Conservation (phyloP, 2,113 vertebrate species). For the Ceuthmochares aereus region DNA sequence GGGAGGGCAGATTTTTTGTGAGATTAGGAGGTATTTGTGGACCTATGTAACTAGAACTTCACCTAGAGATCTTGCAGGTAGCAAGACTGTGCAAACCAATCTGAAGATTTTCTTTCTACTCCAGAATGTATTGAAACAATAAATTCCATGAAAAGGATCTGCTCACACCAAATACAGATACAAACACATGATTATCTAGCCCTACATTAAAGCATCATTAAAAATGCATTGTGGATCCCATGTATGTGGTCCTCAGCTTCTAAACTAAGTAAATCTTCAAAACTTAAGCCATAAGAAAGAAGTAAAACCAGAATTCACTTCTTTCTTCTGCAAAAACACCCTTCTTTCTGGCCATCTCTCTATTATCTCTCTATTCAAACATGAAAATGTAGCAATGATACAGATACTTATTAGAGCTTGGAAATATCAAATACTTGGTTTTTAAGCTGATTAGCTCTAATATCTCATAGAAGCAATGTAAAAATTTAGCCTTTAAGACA, state of each 20-base stretch:
- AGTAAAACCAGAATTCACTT: neutral
- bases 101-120: neutral
- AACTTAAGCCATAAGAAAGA: neutral
- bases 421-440: neutral
- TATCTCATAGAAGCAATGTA: neutral
- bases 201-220: neutral
- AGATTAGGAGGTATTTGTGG: neutral
- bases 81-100: neutral
- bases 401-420: neutral
- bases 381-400: neutral
- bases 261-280: neutral
- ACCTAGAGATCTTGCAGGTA: neutral
- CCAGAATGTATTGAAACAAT: neutral
- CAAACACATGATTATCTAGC: neutral
- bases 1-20: neutral
- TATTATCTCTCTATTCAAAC: neutral
- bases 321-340: neutral
- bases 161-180: neutral
- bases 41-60: neutral
- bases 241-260: neutral
- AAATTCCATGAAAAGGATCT: neutral
- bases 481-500: neutral
- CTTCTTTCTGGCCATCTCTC: neutral
- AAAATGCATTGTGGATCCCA: neutral
- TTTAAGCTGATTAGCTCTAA: neutral